These are phyloP conservation scores for Erythrocebus patas DNA, from an alignment of 2,113 vertebrate species.

Conservation along the genomic window DNA sequence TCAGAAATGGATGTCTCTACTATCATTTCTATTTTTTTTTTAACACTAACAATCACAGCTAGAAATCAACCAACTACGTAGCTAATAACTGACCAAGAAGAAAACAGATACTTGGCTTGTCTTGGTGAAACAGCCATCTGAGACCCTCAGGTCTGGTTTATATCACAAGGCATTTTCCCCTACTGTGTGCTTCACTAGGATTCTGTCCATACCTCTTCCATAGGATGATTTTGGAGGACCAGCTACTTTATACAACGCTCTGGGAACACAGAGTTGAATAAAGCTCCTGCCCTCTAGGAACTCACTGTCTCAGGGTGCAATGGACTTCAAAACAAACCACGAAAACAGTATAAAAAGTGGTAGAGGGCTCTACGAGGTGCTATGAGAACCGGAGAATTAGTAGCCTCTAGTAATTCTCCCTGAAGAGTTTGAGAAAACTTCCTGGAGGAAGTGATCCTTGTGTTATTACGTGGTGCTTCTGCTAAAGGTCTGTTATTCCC, in stretches of 20 bases:
- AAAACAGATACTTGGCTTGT: neutral
- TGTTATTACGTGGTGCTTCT: fast-evolving
- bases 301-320: neutral
- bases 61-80: neutral
- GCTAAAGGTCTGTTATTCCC: neutral
- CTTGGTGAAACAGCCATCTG: neutral
- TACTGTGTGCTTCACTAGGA: neutral
- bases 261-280: neutral
- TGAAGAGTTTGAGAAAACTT: neutral
- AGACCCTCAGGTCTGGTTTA: neutral
- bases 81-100: neutral
- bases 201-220: neutral
- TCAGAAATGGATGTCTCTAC: neutral
- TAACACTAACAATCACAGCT: neutral
- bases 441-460: neutral
- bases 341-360: neutral
- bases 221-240: neutral
- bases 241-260: neutral
- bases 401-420: neutral
- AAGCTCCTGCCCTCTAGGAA: neutral
- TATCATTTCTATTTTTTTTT: neutral
- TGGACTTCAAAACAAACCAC: neutral
- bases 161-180: too few species aligned
- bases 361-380: fast-evolving
- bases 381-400: neutral